A percentile compares a stretch with the other conserved stretches of the same genome.
Evolutionary conservation across 1,140 invertebrate genomes (phyloP).

Genomic region (Anthonomus grandis): DNA sequence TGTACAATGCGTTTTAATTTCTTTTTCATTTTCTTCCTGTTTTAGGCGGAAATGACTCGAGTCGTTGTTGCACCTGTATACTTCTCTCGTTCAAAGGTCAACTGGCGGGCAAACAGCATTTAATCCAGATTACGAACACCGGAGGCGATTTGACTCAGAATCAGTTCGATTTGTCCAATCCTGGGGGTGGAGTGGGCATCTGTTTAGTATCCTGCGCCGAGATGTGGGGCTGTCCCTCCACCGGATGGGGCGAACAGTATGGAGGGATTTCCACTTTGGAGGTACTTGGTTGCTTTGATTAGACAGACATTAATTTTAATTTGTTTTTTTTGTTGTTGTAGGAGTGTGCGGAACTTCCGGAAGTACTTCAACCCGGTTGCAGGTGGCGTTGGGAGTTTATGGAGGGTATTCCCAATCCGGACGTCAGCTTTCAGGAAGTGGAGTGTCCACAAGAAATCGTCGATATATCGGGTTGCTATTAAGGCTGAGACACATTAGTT

Average conservation of each 20-base stretch:
- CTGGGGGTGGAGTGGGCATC: slow-evolving; percentile 21
- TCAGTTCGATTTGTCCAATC: slow-evolving; percentile 20
- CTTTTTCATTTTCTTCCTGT: background rate
- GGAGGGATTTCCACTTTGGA: slow-evolving; percentile 3
- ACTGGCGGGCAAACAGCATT: slow-evolving; percentile 15
- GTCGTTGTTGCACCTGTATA: slow-evolving; percentile 16
- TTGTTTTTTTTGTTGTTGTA: background rate
- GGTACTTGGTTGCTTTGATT: background rate
- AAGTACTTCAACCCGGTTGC: slow-evolving; percentile 17
- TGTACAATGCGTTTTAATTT: background rate
- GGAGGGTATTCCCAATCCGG: slow-evolving; percentile 21
- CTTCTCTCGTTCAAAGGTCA: slow-evolving; percentile 19
- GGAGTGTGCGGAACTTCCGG: slow-evolving; percentile 18
- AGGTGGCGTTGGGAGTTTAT: slow-evolving; percentile 17
- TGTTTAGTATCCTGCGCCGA: background rate
- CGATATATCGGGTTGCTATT: slow-evolving; percentile 19
- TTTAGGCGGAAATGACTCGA: slow-evolving; percentile 7
- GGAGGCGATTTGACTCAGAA: slow-evolving; percentile 13
- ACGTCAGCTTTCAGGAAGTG: slow-evolving; percentile 13
- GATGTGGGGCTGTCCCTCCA: background rate
- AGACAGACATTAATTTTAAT: background rate
- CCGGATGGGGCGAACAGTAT: slow-evolving; percentile 19
- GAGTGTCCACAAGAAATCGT: slow-evolving; percentile 22
- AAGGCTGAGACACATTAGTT: too few relatives aligned
- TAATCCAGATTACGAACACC: slow-evolving; percentile 20